Conservation (phyloP, 2,797 vertebrate genomes). For the Betta splendens region DNA sequence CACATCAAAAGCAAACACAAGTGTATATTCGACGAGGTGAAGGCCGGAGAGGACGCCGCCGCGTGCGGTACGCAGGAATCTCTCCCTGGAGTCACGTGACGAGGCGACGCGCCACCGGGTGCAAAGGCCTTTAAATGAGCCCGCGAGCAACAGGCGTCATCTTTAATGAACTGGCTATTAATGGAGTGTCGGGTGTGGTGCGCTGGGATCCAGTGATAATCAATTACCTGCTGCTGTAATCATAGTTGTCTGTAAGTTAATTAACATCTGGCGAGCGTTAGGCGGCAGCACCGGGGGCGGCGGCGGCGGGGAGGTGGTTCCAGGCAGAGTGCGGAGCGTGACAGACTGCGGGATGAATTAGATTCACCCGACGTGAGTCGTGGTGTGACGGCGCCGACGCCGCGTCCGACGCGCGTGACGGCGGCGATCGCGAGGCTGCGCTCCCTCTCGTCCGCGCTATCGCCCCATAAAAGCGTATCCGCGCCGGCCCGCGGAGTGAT, state of each 20-base stretch:
- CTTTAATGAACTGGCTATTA: slow-evolving; percentile 77
- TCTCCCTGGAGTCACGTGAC: slow-evolving; percentile 33
- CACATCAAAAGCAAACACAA: slow-evolving; percentile 33
- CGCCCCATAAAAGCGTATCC: slow-evolving; percentile 46
- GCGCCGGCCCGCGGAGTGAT: slow-evolving; percentile 23
- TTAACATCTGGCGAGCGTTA: slow-evolving; percentile 75
- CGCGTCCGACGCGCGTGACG: slow-evolving; percentile 50
- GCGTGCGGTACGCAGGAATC: slow-evolving; percentile 26
- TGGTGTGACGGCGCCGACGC: slow-evolving; percentile 52
- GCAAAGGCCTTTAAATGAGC: slow-evolving; percentile 47
- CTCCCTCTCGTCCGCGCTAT: slow-evolving; percentile 49
- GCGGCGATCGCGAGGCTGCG: slow-evolving; percentile 42
- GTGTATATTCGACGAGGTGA: slow-evolving; percentile 25
- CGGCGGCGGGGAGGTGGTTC: slow-evolving; percentile 41
- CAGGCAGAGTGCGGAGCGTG: slow-evolving; percentile 36
- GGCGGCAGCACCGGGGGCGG: slow-evolving; percentile 45
- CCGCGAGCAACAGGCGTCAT: slow-evolving; percentile 69
- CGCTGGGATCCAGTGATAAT: slow-evolving; percentile 79
- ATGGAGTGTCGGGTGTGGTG: slow-evolving; percentile 72
- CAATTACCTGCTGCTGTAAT: slow-evolving; percentile 84
- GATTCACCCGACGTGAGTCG: slow-evolving; percentile 57
- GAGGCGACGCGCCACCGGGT: slow-evolving; percentile 31
- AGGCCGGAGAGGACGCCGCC: slow-evolving; percentile 40
- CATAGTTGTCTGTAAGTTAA: slow-evolving; percentile 82
- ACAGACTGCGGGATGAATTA: slow-evolving; percentile 63